Percentiles rank a stretch among this genome's conserved stretches.
Conservation (phyloP, 2,797 vertebrate genomes). For the Rhynchotus rufescens region DNA sequence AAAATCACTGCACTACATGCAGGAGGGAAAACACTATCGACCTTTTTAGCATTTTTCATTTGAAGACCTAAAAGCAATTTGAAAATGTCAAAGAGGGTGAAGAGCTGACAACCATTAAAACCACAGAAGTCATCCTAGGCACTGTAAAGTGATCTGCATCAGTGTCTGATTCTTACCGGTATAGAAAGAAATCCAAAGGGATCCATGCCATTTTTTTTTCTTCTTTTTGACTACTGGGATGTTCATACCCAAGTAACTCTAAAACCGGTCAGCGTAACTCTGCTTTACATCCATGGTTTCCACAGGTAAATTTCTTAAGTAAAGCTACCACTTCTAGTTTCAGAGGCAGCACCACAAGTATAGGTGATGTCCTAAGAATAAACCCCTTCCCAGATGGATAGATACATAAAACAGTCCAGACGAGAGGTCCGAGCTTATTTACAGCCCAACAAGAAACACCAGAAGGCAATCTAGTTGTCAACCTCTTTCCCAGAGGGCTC, state of each 20-base stretch:
- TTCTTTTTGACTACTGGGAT: background rate
- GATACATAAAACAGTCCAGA: background rate
- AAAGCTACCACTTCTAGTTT: background rate
- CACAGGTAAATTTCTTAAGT: background rate
- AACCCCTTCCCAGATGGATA: background rate
- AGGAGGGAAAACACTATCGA: background rate
- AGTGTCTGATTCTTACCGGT: background rate
- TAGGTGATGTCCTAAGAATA: slow-evolving; percentile 28
- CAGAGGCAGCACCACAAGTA: background rate
- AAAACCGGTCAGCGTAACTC: background rate
- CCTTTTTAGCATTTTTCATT: background rate
- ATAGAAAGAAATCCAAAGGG: background rate
- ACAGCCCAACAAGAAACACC: background rate
- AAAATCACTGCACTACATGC: background rate
- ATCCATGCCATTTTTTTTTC: background rate
- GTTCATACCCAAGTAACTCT: background rate
- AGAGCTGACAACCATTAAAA: background rate
- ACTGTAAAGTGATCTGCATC: background rate
- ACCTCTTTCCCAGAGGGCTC: background rate
- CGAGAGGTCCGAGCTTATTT: slow-evolving; percentile 11
- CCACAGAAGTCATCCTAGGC: background rate
- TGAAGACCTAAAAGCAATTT: background rate
- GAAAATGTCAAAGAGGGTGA: background rate
- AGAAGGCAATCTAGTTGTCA: background rate
- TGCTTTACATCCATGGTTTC: background rate